Base-by-base conservation (phyloP, 2,113 vertebrate species). In the Apteryx owenii region DNA sequence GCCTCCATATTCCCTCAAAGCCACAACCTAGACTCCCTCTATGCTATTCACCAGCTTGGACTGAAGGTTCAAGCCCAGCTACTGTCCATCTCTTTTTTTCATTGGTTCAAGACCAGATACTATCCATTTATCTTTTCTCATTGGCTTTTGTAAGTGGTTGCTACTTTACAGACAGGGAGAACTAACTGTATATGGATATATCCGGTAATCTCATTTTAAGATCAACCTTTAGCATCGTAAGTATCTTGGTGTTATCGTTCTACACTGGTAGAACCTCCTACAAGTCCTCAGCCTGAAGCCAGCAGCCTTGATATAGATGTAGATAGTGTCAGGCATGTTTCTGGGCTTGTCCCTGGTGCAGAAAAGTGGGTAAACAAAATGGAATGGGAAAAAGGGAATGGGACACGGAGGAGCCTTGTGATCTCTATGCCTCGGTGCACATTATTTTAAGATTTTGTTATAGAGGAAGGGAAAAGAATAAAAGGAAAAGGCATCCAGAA, bases 401-500 rank as follows among this genome's bases (percentile, higher is more conserved):
- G 26, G 26, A 29, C 42, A 73, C 42, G 44, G 86, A 65, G 38
- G n/a, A 72, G 7, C 9, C 17, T 9, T 60, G 29, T n/a, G 38
- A 56, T 4, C 8, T 69, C 7, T 42, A 1, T 44, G 13, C 5
- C 5, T 81, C 10, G 20, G 8, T 9, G 10, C 3, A 75, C 3
- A 31, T 1, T 46, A 7, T 75, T 73, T 85, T 8, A 58, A 28
- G 6, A 46, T 58, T 29, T 10, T 80, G 0, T 15, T 80, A 18
- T 5, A 56, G 7, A 60, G 5, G 71, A 70, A 60, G 10, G 58
- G 7, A 2, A 28, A 56, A 50, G 51, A 25, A 40, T 26, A 65
- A 4, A 0, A 0, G 21, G 36, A 38, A 38, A 38, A 20, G 29
- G 36, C 18, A 75, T 50, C 5, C 36, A 75, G 36, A 78, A 16